phyloP scores from a whole-genome alignment of 2,888 invertebrate genomes.

The Danaus chrysippus region DNA sequence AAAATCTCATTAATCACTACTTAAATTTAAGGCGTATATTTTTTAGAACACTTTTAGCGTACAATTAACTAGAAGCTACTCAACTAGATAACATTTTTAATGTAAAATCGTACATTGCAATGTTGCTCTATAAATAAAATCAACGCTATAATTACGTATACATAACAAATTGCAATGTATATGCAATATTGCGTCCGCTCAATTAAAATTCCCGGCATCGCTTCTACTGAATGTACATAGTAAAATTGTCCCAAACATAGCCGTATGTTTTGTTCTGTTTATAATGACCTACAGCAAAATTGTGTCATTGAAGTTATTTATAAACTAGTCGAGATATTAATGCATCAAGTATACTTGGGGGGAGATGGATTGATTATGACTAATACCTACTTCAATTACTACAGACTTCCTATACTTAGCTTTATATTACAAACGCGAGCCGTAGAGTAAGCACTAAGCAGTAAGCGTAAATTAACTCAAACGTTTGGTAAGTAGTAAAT shows the following conservation, averaged over 20 bases:
- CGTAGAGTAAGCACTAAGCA: neutral
- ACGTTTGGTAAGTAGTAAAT: conserved; percentile 14
- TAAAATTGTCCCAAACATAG: conserved; percentile 11
- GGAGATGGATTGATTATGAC: conserved; percentile 29
- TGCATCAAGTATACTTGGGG: conserved; percentile 27
- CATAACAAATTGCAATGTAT: no score
- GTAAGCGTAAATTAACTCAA: neutral
- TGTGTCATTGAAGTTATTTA: conserved; percentile 33
- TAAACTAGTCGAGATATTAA: conserved; percentile 26
- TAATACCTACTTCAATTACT: conserved; percentile 22
- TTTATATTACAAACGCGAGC: neutral
- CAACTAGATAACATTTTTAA: no score
- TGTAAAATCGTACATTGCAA: no score
- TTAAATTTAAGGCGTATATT: no score
- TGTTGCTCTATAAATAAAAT: no score
- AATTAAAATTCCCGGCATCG: conserved; percentile 11
- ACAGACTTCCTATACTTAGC: conserved; percentile 13
- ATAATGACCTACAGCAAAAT: conserved; percentile 30
- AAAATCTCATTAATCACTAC: no score
- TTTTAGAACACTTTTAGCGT: no score
- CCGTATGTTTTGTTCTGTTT: conserved; percentile 18
- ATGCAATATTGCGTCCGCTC: neutral
- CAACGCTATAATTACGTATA: no score
- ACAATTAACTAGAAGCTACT: no score
- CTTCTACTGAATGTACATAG: conserved; percentile 16